phyloP scores from a whole-genome alignment of 2,113 vertebrate genomes.

The Dascyllus trimaculatus region DNA sequence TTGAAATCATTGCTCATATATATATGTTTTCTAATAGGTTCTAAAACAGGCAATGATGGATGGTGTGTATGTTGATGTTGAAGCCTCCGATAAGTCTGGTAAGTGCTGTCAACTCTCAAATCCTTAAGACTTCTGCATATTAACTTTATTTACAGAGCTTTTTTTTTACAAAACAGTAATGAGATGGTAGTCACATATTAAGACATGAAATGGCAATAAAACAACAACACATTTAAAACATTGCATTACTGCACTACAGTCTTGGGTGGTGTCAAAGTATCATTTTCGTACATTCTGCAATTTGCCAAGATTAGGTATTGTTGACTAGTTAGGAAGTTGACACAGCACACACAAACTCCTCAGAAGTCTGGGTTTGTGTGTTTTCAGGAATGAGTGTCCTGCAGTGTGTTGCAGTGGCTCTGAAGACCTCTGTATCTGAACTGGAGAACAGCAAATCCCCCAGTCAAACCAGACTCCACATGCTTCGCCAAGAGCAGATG shows the following conservation, averaged over 20 bases:
- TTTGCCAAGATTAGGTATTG: no score
- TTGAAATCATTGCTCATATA: background rate
- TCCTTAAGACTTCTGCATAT: background rate
- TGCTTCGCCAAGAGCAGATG: slow-evolving; percentile 81
- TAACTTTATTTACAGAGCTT: no score
- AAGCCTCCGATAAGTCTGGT: slow-evolving; percentile 85
- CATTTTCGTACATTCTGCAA: no score
- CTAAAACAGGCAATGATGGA: slow-evolving; percentile 79
- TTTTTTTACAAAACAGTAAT: no score
- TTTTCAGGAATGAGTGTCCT: slow-evolving; percentile 85
- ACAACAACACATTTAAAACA: no score
- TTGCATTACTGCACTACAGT: no score
- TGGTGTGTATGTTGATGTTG: slow-evolving; percentile 82
- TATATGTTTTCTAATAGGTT: slow-evolving; percentile 76
- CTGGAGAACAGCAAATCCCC: slow-evolving; percentile 20
- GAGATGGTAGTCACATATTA: no score
- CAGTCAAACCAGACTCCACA: slow-evolving; percentile 61
- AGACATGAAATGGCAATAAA: no score
- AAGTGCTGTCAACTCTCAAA: slow-evolving; percentile 8
- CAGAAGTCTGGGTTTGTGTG: slow-evolving; percentile 1
- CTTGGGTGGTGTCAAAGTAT: no score
- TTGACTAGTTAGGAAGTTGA: no score
- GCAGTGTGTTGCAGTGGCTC: slow-evolving; percentile 83
- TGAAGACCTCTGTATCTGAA: slow-evolving; percentile 73
- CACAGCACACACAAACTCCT: background rate